Conservation (phyloP, 2,888 invertebrate genomes). For the Adela reaumurella region DNA sequence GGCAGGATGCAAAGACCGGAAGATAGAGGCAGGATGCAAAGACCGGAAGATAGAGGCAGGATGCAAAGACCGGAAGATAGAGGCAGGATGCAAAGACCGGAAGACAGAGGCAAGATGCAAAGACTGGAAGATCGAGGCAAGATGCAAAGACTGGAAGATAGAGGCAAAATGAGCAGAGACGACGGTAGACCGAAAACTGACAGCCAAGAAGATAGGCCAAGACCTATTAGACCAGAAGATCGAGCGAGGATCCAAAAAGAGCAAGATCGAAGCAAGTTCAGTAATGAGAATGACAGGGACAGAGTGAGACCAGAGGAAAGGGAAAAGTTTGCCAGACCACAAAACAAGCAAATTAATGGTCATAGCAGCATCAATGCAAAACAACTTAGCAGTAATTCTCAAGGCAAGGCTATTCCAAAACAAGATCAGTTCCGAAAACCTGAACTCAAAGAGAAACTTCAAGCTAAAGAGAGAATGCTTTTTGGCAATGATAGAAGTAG, state of each 20-base stretch:
- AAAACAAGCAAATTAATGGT: constrained; percentile 21
- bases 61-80: constrained; percentile 32
- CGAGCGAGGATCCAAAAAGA: background rate
- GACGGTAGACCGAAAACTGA: background rate
- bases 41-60: constrained; percentile 29
- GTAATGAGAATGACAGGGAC: background rate
- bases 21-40: constrained; percentile 40
- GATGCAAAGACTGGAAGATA: constrained; percentile 40
- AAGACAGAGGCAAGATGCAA: constrained; percentile 28
- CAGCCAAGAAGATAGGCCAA: background rate
- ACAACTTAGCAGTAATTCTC: constrained; percentile 11
- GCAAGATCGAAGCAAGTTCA: background rate
- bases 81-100: constrained; percentile 17
- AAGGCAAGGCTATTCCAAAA: constrained; percentile 32
- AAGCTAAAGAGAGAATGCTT: constrained; percentile 21
- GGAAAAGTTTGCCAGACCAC: background rate
- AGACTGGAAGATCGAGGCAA: constrained; percentile 40
- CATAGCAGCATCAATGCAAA: constrained; percentile 14
- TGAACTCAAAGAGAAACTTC: constrained; percentile 23
- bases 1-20: constrained; percentile 37
- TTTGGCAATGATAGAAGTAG: constrained; percentile 17
- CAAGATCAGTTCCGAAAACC: constrained; percentile 20
- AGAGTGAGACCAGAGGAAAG: background rate
- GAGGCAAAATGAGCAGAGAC: constrained; percentile 4
- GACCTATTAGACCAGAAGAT: constrained; percentile 26